Conservation (phyloP, 2,888 invertebrate genomes). For the Dryocosmus kuriphilus region DNA sequence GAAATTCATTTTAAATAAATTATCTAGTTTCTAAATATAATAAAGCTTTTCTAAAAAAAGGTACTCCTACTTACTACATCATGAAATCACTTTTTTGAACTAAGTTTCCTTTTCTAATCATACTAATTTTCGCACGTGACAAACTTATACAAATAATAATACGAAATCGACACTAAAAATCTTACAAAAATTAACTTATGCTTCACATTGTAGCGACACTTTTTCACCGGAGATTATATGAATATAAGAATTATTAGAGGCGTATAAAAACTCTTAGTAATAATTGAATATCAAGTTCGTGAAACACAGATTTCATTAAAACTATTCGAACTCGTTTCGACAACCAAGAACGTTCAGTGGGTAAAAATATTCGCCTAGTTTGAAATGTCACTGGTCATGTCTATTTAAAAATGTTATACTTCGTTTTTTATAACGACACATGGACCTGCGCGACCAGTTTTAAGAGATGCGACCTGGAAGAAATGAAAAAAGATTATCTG, state of each 20-base stretch:
- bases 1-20: not conserved
- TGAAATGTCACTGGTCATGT: conserved; percentile 45
- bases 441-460: conserved; percentile 92
- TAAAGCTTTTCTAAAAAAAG: not conserved
- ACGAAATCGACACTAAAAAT: not conserved
- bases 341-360: not conserved
- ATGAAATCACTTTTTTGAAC: not conserved
- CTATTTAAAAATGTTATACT: conserved; percentile 1
- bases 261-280: not conserved
- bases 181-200: not conserved
- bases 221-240: not conserved
- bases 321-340: not conserved
- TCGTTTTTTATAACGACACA: conserved; percentile 83
- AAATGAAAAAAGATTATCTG: conserved; percentile 46
- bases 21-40: not conserved
- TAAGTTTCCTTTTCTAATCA: not conserved
- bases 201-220: not conserved
- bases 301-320: not conserved
- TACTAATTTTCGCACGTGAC: not conserved
- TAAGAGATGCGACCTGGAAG: conserved; percentile 86
- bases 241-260: not conserved
- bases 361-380: not conserved
- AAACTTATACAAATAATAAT: not conserved
- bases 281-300: not conserved
- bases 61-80: not conserved